Evolutionary conservation across 2,888 invertebrate genomes (phyloP), one percentile per base, ranked within the genome.

Genomic region (Andrena minutula): DNA sequence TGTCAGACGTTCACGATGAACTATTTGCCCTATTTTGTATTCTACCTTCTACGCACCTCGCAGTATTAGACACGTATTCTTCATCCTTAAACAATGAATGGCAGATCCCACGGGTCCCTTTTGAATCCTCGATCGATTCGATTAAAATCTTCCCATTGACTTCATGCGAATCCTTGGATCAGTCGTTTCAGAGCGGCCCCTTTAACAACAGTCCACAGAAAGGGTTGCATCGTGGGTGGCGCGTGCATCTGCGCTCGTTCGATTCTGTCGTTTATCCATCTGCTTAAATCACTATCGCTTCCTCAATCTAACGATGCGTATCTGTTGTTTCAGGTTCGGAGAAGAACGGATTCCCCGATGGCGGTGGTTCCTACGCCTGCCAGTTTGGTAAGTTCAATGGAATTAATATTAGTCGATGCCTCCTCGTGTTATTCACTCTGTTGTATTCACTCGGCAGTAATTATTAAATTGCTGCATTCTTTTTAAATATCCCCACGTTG

Each of bases 301-400:
- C 30, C 64, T 12, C 72, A 69, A 75, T 79, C 74, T 65, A 60
- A 77, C 85, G 61, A 68, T 65, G 41, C 8, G 0, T n/a, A 58
- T 30, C 66, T 49, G 73, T 60, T 76, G 23, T 68, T 91, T 86
- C 89, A 92, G 93, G 89, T 83, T 86, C 90, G 82, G 90, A 91
- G 86, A 92, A 88, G 83, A 91, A 91, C 89, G 91, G 91, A 84
- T 89, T 88, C 68, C 74, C 87, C 68, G 90, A 90, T 69, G 86
- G 85, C 63, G 86, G 80, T 75, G 86, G 85, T 74, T 87, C 89
- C 70, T 86, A 89, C 83, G 83, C 86, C 78, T 87, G 82, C 83
- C 89, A 90, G 77, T 90, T 92, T 71, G 93, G 93, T 93, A 82
- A 93, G 93, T 90, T 26, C 23, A 10, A 56, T 10, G 23, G 10